Percentiles rank a stretch among this genome's conserved stretches.
Conservation (phyloP, 1,140 invertebrate genomes). For the Steinernema khuongi region DNA sequence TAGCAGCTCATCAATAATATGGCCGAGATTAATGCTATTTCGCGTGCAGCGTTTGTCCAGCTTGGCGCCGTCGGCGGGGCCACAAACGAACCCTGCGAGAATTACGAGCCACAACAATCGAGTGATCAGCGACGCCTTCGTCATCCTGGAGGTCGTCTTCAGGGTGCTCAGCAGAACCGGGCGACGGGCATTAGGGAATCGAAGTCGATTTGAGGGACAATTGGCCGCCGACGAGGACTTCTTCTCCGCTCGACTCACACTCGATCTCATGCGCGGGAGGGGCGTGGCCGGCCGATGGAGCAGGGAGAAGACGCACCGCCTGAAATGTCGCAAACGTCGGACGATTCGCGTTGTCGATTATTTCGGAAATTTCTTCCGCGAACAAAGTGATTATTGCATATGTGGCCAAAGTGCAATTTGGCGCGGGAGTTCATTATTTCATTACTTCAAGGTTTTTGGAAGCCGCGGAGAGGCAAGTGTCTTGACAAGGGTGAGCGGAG, state of each 20-base stretch:
- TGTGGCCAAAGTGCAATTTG: background rate
- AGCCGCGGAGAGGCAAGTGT: too few relatives aligned
- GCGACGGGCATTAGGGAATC: background rate
- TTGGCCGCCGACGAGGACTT: background rate
- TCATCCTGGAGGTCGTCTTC: background rate
- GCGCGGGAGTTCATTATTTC: background rate
- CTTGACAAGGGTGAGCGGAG: too few relatives aligned
- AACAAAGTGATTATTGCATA: background rate
- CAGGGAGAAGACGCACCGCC: background rate
- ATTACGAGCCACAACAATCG: too few relatives aligned
- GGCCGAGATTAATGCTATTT: slow-evolving; percentile 52
- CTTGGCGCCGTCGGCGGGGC: background rate
- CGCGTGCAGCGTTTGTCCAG: slow-evolving; percentile 46
- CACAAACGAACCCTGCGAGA: background rate
- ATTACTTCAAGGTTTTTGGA: too few relatives aligned
- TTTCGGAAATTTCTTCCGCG: background rate
- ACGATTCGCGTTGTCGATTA: background rate
- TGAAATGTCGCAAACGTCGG: background rate
- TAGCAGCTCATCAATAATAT: slow-evolving; percentile 52
- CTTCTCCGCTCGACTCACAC: background rate
- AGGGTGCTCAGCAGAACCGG: background rate
- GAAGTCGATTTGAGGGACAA: slow-evolving; percentile 12
- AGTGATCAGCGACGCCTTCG: background rate
- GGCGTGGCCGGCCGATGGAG: background rate
- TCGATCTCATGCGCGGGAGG: background rate